Conservation (phyloP, 2,888 invertebrate species). For the Lochmaea crataegi region DNA sequence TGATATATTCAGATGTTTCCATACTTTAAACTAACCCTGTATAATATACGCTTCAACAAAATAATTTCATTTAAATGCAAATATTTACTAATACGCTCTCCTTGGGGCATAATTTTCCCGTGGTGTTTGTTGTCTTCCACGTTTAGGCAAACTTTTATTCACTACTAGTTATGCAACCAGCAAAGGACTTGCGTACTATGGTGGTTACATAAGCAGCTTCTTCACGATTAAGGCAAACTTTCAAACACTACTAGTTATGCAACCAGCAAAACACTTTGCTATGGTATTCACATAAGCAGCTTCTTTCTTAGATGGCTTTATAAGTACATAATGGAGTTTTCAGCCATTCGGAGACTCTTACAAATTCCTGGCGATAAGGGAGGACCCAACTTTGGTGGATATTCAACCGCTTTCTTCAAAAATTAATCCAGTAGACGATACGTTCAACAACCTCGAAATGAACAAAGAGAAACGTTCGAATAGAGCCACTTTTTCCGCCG, state of each 20-base stretch:
- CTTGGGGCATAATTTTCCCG: too few relatives aligned
- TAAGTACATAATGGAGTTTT: slow-evolving; percentile 31
- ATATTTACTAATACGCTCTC: too few relatives aligned
- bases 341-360: slow-evolving; percentile 53
- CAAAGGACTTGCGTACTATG: neutral
- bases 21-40: too few relatives aligned
- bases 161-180: neutral
- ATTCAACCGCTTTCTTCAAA: slow-evolving; percentile 45
- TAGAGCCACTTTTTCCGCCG: slow-evolving; percentile 42
- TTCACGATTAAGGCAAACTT: neutral
- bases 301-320: too few relatives aligned
- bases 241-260: neutral
- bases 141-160: neutral
- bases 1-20: too few relatives aligned
- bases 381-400: slow-evolving; percentile 50
- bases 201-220: neutral
- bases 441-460: slow-evolving; percentile 38
- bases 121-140: too few relatives aligned
- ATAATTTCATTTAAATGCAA: too few relatives aligned
- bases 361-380: slow-evolving; percentile 51
- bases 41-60: too few relatives aligned
- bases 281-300: neutral
- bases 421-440: slow-evolving; percentile 35
- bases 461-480: slow-evolving; percentile 16
- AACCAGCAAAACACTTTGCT: neutral